Evolutionary conservation across 1,140 invertebrate genomes (phyloP), one percentile per base, ranked within the genome.

Genomic region (Pseudomyrmex sp.): DNA sequence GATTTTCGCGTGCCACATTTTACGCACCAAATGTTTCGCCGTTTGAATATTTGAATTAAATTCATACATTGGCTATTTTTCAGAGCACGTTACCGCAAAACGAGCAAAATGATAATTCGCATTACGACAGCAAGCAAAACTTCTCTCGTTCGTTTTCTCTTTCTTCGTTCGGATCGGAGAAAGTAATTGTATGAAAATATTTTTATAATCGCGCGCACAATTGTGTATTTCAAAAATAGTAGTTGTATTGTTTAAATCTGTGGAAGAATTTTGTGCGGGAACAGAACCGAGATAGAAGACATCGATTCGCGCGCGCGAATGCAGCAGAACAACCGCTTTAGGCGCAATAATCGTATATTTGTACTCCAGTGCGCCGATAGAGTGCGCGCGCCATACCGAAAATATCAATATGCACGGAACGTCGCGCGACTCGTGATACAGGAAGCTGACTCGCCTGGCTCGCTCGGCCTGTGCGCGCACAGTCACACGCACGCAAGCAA

Each of bases 401-500:
- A 89, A 89, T 90, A 90, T 89, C 89, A 90, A 90, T 90, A 90
- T 89, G 83, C 83, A 76, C 73, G 80, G 50, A 83, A 80, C 72
- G 72, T 54, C 77, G 70, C 66, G 77, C 77, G 83, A 63, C 70
- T 75, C 68, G 83, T 74, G 88, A 87, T 87, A 87, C 88, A 87
- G 88, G 88, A 89, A 88, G 83, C 89, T 82, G 88, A 84, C 83
- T 88, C 88, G 86, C 85, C 35, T 77, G 48, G 74, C 46, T 23
- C 68, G 23, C 20, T 13, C 20, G n/a, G 4, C 13, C 5, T 69
- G 46, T 69, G 46, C 46, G 52, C 48, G 23, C 44, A 50, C 61
- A 56, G 44, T 50, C 18, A 15, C 23, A 50, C 48, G 58, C 48
- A 59, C 13, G 26, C 54, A 44, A 18, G 18, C 18, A 18, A 70